Percentiles rank a stretch among this genome's conserved stretches.
Evolutionary conservation across 2,113 vertebrate genomes (phyloP).

Genomic region (Crotalus tigris): DNA sequence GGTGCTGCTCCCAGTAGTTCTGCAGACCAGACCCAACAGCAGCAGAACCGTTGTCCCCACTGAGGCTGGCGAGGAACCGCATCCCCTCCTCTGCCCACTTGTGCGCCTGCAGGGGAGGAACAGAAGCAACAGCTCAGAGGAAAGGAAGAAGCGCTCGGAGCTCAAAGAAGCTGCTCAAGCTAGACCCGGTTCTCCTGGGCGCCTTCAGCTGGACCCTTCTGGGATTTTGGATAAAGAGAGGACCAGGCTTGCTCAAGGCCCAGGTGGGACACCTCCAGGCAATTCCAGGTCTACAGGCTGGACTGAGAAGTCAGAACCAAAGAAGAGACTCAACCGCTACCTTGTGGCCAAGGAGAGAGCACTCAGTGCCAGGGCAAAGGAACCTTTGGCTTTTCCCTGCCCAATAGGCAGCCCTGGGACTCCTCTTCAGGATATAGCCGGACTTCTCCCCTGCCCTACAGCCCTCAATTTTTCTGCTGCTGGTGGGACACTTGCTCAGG

Average conservation of each 20-base stretch:
- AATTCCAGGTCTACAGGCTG: neutral
- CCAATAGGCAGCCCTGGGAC: neutral
- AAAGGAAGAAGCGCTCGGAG: neutral
- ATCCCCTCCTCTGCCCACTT: conserved; percentile 81
- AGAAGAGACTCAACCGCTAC: neutral
- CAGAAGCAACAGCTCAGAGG: conserved; percentile 30
- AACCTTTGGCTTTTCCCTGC: neutral
- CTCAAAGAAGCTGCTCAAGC: neutral
- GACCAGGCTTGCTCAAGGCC: neutral
- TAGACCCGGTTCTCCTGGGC: neutral
- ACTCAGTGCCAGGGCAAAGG: neutral
- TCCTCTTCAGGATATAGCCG: neutral
- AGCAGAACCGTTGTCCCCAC: conserved; percentile 72
- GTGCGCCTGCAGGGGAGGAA: conserved; percentile 63
- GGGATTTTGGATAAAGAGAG: too few relatives aligned
- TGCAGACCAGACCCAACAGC: conserved; percentile 71
- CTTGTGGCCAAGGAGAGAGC: neutral
- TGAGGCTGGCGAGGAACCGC: conserved; percentile 74
- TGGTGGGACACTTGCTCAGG: neutral
- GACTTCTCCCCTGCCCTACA: too few relatives aligned
- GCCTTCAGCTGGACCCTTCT: neutral
- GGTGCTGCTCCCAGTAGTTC: conserved; percentile 73
- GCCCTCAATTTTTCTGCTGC: neutral
- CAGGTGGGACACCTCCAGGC: neutral
- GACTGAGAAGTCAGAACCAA: neutral